Evolutionary conservation across 2,113 vertebrate species (phyloP), one percentile per base, ranked within the genome.

Genomic region (Pterocles orientalis): DNA sequence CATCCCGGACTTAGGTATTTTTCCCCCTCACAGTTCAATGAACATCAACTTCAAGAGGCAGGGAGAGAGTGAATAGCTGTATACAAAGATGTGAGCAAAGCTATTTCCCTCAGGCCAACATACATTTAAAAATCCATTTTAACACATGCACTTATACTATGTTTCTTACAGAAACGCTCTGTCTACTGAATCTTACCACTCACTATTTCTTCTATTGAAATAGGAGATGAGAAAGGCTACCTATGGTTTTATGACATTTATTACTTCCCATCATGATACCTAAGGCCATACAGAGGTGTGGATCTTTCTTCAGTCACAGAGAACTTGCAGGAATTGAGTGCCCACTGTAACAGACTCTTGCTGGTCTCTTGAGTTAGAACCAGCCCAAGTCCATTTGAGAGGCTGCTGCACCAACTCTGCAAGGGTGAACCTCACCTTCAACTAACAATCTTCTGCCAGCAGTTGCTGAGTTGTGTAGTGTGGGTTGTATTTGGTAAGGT

Each of bases 81-180:
- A 95, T 93, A 87, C 83, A 78, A 94, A 95, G 84, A 91, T 76
- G 85, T 91, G 83, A 96, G 91, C 58, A 94, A 94, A 94, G 68
- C 86, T 90, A 13, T 91, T 88, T 86, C 79, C 90, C 92, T 82
- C 53, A 91, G 93, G 88, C 82, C 86, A 83, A 84, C 41, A 66
- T 77, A 86, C 53, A 86, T 86, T 91, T 92, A 83, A 94, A 94
- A 95, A 92, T 77, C 94, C 72, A 75, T 92, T 96, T 95, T 94
- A 94, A 81, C 82, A 79, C 64, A 58, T 56, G 18, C 76, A 48
- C 23, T 92, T 94, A 54, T 6, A 54, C 50, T 86, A 23, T 92
- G 43, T 92, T 88, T 83, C 76, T 91, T 68, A 78, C 64, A 81
- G 86, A 90, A 95, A 68, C 50, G 47, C 39, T 47, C 51, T 88